Evolutionary conservation across 2,113 vertebrate genomes (phyloP), one percentile per base, ranked within the genome.

Genomic region (Mus pahari): DNA sequence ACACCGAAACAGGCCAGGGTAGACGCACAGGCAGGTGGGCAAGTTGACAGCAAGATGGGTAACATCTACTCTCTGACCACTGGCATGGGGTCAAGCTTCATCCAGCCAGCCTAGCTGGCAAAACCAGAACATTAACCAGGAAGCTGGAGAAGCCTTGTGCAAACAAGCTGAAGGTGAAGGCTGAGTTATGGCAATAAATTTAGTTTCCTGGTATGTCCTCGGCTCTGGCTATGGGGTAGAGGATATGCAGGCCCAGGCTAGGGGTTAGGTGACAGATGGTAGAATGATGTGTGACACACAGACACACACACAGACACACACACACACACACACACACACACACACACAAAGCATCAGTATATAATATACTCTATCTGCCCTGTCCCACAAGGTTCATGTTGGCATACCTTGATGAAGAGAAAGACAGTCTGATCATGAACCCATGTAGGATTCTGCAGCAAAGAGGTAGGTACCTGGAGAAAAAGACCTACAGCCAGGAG

Each of bases 121-220:
- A 92, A 70, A 89, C 77, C 81, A 90, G 84, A 95, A 92, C 48
- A 82, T 77, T 90, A 81, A 96, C 89, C 84, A 97, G 96, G 96
- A 96, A 98, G 90, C 88, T 95, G 26, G 96, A 91, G 58, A 22
- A 94, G 89, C 81, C 91, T 95, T 95, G 86, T 96, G 71, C 91
- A 98, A 97, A 98, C 84, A 95, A 96, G 39, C 42, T 31, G 11
- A 88, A 95, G 96, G 75, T 93, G 45, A 96, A 97, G 95, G 86
- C 78, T 93, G 39, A 71, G 88, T 75, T 88, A 75, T 86, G 48
- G 86, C 86, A 98, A 97, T 95, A 97, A 97, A 96, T 16, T 13
- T 4, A 71, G 82, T 78, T 97, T 97, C 96, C 96, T 97, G 95
- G 75, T 96, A 92, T 86, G 91, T 91, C 95, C 71, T 81, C 7